Conservation (phyloP, 30 jellyfish, hydroid and myxozoan genomes). For the Mastigias papua region DNA sequence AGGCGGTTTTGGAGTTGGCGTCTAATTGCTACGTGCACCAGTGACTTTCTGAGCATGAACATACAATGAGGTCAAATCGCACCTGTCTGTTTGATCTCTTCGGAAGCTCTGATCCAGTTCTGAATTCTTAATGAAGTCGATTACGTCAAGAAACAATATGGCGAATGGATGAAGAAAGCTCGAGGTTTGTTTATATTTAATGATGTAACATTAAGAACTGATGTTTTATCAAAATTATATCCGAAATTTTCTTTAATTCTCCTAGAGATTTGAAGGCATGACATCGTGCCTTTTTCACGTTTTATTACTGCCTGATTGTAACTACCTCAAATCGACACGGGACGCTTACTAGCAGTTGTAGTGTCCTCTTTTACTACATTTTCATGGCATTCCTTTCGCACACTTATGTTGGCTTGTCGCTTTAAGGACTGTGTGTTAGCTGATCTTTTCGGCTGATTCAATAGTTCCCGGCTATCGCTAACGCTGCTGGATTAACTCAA, state of each 20-base stretch:
- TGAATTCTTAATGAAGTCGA: constrained; percentile 43
- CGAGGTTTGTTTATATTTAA: constrained; percentile 27
- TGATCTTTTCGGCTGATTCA: background rate
- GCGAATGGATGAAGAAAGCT: constrained; percentile 43
- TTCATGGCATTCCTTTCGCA: background rate
- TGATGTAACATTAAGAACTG: background rate
- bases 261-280: background rate
- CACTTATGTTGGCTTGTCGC: background rate
- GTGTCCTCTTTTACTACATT: background rate
- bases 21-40: background rate
- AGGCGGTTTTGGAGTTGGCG: background rate
- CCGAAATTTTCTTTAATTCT: background rate
- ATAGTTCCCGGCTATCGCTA: too few relatives aligned
- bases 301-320: background rate
- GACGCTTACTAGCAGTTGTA: background rate
- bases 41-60: constrained; percentile 53
- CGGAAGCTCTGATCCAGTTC: constrained; percentile 9
- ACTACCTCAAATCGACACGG: background rate
- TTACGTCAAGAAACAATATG: constrained; percentile 54
- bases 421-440: background rate
- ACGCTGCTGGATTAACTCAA: too few relatives aligned
- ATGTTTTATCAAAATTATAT: too few relatives aligned
- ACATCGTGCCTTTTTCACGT: too few relatives aligned
- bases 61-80: constrained; percentile 7
- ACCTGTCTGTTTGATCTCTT: constrained; percentile 50